A percentile compares a stretch with the other conserved stretches of the same genome.
These are phyloP conservation scores for Melospiza georgiana DNA, from an alignment of 2,113 vertebrate genomes.

Conservation along the genomic window DNA sequence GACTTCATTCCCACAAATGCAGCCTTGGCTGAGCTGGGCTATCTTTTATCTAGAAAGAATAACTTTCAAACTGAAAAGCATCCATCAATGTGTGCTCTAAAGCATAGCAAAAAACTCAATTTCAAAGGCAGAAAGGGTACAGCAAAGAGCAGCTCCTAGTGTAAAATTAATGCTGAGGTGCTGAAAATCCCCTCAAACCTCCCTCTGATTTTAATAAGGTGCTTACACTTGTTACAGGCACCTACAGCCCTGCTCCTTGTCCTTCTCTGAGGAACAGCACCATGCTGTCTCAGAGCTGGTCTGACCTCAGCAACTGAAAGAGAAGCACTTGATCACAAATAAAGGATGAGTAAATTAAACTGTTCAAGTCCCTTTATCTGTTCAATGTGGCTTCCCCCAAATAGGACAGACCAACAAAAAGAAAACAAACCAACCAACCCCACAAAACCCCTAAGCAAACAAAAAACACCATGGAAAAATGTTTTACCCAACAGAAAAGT, in stretches of 20 bases:
- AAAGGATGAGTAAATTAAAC: not conserved
- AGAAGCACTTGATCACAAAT: not conserved
- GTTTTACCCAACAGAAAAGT: not conserved
- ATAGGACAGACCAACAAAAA: not conserved
- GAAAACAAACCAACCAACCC: not conserved
- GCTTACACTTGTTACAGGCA: not conserved
- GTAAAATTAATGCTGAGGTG: not conserved
- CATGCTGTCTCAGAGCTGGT: not conserved
- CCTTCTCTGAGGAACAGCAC: not conserved
- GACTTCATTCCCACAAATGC: constrained; percentile 32
- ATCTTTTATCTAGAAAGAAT: constrained; percentile 50
- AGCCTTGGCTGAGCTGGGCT: not conserved
- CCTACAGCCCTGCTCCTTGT: not conserved
- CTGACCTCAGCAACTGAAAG: not conserved
- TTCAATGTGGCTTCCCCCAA: not conserved
- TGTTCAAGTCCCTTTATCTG: not conserved
- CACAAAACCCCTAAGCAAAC: not conserved
- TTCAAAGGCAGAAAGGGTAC: not conserved
- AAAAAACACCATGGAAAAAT: not conserved
- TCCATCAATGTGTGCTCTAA: not conserved
- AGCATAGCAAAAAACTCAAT: not conserved
- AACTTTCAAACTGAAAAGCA: constrained; percentile 56
- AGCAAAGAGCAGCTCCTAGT: not conserved
- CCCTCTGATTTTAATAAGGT: not conserved
- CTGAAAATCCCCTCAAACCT: not conserved